Conservation (phyloP, 2,113 vertebrate species). For the Gallinago jamesoni region DNA sequence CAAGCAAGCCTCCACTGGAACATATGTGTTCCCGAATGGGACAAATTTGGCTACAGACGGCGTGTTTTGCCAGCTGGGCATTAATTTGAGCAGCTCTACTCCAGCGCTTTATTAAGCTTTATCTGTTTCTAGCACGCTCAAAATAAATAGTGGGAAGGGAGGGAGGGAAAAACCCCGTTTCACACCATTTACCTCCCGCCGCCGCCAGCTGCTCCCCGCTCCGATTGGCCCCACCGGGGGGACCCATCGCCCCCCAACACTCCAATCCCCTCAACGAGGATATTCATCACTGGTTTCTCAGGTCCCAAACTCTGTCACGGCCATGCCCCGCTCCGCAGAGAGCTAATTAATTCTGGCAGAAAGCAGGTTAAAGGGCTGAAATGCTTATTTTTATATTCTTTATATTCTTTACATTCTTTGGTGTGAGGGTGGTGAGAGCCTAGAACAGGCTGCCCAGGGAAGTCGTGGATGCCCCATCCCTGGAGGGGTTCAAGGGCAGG, state of each 20-base stretch:
- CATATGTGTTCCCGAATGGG: rapidly evolving
- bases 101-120: not conserved
- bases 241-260: not conserved
- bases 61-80: not conserved
- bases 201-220: not conserved
- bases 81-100: not conserved
- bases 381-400: no score
- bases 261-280: not conserved
- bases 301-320: not conserved
- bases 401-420: no score
- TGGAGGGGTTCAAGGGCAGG: no score
- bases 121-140: not conserved
- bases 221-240: not conserved
- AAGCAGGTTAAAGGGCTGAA: not conserved
- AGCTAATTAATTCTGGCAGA: not conserved
- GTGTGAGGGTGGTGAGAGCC: no score
- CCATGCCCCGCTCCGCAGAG: not conserved
- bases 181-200: not conserved
- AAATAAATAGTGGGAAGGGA: not conserved
- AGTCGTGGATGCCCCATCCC: no score
- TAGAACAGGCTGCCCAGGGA: no score
- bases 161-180: not conserved
- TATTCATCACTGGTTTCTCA: not conserved
- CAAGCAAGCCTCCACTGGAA: not conserved
- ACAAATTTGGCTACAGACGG: not conserved